These are phyloP conservation scores for Steatornis caripensis DNA, from an alignment of 2,113 vertebrate species.

Conservation along the genomic window DNA sequence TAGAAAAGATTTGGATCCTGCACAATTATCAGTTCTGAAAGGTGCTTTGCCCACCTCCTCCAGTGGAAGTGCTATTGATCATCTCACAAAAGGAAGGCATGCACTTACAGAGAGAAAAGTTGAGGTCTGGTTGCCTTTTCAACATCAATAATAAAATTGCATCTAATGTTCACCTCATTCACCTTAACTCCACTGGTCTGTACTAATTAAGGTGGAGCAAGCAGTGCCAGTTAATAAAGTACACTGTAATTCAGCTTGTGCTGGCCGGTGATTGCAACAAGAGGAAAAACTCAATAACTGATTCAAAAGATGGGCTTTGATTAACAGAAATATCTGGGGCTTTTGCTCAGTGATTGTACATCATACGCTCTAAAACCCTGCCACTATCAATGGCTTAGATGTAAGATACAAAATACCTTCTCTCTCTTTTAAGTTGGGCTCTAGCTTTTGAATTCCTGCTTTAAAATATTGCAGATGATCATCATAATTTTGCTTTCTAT, in stretches of 20 bases:
- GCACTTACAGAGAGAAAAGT: not conserved
- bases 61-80: conserved; percentile 67
- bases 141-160: conserved; percentile 43
- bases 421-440: not conserved
- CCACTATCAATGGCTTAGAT: not conserved
- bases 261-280: conserved; percentile 16
- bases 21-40: conserved; percentile 70
- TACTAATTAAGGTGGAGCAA: conserved; percentile 59
- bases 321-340: conserved; percentile 31
- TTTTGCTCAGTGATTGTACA: conserved; percentile 28
- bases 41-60: conserved; percentile 57
- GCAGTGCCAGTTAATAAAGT: not conserved
- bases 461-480: not conserved
- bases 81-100: conserved; percentile 43
- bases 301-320: conserved; percentile 47
- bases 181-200: conserved; percentile 44
- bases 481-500: not conserved
- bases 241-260: conserved; percentile 25
- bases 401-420: not conserved
- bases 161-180: conserved; percentile 59
- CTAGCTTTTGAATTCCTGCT: not conserved
- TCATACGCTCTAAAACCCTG: not conserved
- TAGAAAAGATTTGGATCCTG: conserved; percentile 58
- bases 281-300: conserved; percentile 35
- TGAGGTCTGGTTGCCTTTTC: conserved; percentile 40